Evolutionary conservation across 1,140 invertebrate species (phyloP).

Genomic region (Drosophila prosaltans): DNA sequence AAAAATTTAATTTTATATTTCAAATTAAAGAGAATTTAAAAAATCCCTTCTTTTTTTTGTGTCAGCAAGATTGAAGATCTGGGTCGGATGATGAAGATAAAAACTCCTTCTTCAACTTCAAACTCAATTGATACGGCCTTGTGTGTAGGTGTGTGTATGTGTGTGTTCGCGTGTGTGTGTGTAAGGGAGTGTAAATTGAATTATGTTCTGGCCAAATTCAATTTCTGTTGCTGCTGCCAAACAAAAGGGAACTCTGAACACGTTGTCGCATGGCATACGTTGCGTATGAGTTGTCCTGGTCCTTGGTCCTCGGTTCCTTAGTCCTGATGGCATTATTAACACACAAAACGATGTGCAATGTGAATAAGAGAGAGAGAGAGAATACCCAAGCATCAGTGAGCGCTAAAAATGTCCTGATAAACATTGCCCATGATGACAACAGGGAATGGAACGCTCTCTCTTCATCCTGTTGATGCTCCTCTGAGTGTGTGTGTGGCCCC

Average conservation of each 20-base stretch:
- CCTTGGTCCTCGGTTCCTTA: slow-evolving; percentile 20
- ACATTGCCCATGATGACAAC: slow-evolving; percentile 39
- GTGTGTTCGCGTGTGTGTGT: neutral
- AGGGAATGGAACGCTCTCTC: neutral
- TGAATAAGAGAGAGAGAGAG: slow-evolving; percentile 35
- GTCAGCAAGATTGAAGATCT: neutral
- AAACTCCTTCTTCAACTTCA: neutral
- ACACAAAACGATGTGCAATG: slow-evolving; percentile 40
- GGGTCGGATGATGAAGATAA: no score
- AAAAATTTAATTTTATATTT: no score
- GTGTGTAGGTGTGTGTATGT: neutral
- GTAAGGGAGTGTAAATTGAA: slow-evolving; percentile 62
- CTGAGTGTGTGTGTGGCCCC: slow-evolving; percentile 1
- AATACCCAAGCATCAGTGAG: slow-evolving; percentile 23
- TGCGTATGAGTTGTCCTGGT: slow-evolving; percentile 55
- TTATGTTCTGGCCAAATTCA: slow-evolving; percentile 67
- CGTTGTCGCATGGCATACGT: slow-evolving; percentile 44
- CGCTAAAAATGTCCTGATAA: slow-evolving; percentile 36
- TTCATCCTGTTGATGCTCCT: slow-evolving; percentile 38
- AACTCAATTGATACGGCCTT: slow-evolving; percentile 28
- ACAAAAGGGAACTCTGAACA: slow-evolving; percentile 41
- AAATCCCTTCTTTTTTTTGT: no score
- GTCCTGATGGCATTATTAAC: slow-evolving; percentile 46
- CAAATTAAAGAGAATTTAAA: no score
- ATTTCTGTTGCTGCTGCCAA: slow-evolving; percentile 48